phyloP scores from a whole-genome alignment of 1,140 invertebrate species.

The Cherax quadricarinatus region DNA sequence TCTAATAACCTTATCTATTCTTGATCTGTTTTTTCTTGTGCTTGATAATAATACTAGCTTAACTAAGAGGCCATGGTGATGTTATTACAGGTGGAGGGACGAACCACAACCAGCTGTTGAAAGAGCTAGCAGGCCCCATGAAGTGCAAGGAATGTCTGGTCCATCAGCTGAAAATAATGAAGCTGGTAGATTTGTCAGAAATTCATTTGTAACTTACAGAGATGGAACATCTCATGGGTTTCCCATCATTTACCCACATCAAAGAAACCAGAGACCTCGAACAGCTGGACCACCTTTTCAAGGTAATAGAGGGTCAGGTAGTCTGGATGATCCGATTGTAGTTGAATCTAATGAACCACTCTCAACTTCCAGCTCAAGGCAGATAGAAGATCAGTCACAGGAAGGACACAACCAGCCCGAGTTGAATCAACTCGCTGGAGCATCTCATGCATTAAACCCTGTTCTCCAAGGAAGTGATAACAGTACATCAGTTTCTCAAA shows the following conservation, averaged over 20 bases:
- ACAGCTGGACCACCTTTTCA: background rate
- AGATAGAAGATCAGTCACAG: background rate
- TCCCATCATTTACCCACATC: background rate
- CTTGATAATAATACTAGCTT: background rate
- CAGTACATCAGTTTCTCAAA: background rate
- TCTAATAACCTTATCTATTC: too few species aligned
- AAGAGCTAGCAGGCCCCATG: too few species aligned
- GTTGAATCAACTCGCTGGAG: background rate
- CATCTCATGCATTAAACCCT: background rate
- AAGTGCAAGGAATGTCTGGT: background rate
- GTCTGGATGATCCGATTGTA: background rate
- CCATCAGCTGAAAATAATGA: background rate
- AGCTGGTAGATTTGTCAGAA: background rate
- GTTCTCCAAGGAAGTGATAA: background rate
- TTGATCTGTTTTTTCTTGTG: too few species aligned
- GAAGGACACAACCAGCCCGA: background rate
- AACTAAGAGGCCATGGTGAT: constrained; percentile 24
- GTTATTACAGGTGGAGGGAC: constrained; percentile 12
- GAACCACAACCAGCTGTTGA: background rate
- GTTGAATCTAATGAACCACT: constrained; percentile 23
- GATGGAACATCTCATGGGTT: background rate
- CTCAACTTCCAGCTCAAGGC: constrained; percentile 45
- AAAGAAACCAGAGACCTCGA: background rate
- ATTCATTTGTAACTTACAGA: background rate
- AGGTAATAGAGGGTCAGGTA: constrained; percentile 16